Evolutionary conservation across 1,140 invertebrate genomes (phyloP), one percentile per base, ranked within the genome.

Genomic region (Conus ventricosus): DNA sequence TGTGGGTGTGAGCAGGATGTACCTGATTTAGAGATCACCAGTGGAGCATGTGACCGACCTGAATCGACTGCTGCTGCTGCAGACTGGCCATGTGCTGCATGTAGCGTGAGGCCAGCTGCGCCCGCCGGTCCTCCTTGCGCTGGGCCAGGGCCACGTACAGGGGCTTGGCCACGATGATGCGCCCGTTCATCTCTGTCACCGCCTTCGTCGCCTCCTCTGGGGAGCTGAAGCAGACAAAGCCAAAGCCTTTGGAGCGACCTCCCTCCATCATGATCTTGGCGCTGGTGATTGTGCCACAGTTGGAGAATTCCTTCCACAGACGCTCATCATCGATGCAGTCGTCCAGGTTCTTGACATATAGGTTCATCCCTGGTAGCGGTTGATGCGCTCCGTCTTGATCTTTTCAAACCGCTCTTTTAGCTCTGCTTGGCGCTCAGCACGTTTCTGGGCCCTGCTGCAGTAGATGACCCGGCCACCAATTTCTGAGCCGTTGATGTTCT

Each of bases 181-280:
- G 97, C 5, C 99, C 98, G 95, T 99, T 99, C 98, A 99, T 99
- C 83, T 96, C 99, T 4, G 99, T 99, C 2, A 99, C 99, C 88
- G 99, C 99, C 95, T 99, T 99, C 7, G 99, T 99, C 10, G 99
- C 99, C 96, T 99, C 99, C 95, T 99, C 98, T 0, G 99, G 98
- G n/a, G 98, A 97, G 80, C 98, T 87, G 60, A 90, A 90, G 96
- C 99, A 99, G 10, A 99, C 99, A 95, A 99, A 99, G 27, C 99
- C 99, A 95, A 99, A 99, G 75, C 99, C 99, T 96, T 99, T 99
- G 55, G 96, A 96, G 89, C 96, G 94, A 13, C 95, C 96, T 57
- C 88, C 87, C 84, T 96, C 95, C 83, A 90, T 93, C 95, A 96
- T 95, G 60, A 93, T 91, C 90, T 91, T 92, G 11, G 99, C 99